A percentile compares a stretch with the other conserved stretches of the same genome.
These are phyloP conservation scores for Synanthedon vespiformis DNA, from an alignment of 2,888 invertebrate species.

Conservation along the genomic window DNA sequence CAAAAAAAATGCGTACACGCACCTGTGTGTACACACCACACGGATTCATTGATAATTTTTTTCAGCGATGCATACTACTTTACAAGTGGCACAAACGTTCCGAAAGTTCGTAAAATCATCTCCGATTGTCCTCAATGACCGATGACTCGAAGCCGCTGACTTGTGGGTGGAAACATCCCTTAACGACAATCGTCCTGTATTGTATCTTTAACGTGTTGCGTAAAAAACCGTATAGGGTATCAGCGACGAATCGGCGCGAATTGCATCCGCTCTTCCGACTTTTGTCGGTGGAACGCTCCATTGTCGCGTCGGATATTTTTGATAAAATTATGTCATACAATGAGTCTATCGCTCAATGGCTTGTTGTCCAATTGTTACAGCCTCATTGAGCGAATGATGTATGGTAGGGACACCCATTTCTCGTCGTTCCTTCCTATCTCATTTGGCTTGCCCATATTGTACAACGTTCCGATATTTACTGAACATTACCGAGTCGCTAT, in stretches of 20 bases:
- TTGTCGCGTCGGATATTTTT: constrained; percentile 64
- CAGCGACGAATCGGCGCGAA: constrained; percentile 60
- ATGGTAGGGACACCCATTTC: constrained; percentile 21
- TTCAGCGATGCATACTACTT: constrained; percentile 12
- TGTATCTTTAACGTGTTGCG: constrained; percentile 41
- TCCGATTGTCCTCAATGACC: constrained; percentile 63
- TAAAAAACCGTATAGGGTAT: constrained; percentile 46
- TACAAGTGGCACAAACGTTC: constrained; percentile 56
- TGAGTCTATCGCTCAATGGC: constrained; percentile 44
- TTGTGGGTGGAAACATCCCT: constrained; percentile 72
- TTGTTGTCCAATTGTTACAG: constrained; percentile 64
- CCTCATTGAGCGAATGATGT: constrained; percentile 63
- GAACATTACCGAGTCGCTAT: constrained; percentile 31
- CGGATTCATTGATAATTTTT: constrained; percentile 16
- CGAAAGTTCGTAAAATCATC: constrained; percentile 49
- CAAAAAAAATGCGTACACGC: constrained; percentile 13
- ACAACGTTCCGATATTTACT: constrained; percentile 41
- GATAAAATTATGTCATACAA: constrained; percentile 68
- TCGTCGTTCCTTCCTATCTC: constrained; percentile 51
- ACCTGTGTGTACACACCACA: constrained; percentile 39
- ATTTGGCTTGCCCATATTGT: constrained; percentile 42
- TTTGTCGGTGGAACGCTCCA: constrained; percentile 51
- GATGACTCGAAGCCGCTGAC: constrained; percentile 48
- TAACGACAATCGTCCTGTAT: constrained; percentile 34
- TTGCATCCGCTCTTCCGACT: constrained; percentile 69